Evolutionary conservation across 2,797 vertebrate genomes (phyloP).

Genomic region (Eospalax fontanierii): DNA sequence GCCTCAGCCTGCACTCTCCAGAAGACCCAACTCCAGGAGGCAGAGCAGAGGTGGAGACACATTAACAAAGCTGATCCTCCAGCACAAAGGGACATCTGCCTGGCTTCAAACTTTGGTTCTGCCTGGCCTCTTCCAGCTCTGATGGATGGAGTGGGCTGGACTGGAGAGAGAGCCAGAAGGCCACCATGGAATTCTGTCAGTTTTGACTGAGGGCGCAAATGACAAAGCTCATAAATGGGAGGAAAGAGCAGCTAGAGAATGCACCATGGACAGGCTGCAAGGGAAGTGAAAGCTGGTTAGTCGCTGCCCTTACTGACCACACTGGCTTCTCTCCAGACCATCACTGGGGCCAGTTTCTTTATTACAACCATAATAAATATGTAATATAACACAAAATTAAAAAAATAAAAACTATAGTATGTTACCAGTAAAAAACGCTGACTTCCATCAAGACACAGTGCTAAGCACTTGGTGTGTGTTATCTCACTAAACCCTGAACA

Average conservation of each 20-base stretch:
- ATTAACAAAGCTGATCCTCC: constrained; percentile 1
- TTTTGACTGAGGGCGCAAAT: neutral
- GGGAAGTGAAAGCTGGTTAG: neutral
- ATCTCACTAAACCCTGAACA: too few relatives aligned
- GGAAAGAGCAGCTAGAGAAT: neutral
- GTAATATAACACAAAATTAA: too few relatives aligned
- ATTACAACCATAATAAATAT: neutral
- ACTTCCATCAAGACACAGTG: too few relatives aligned
- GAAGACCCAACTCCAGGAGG: neutral
- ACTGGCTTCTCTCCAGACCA: neutral
- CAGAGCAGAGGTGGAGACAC: neutral
- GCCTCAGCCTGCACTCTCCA: neutral
- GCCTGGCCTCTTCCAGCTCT: neutral
- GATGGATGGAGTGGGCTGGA: neutral
- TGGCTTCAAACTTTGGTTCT: neutral
- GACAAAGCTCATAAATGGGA: neutral
- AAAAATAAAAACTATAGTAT: neutral
- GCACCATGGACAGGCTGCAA: neutral
- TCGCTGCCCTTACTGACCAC: neutral
- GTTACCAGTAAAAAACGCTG: neutral
- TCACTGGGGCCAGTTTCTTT: neutral
- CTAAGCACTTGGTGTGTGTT: neutral
- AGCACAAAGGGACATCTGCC: neutral
- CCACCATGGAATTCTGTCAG: neutral
- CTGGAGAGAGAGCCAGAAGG: neutral